phyloP scores from a whole-genome alignment of 2,797 vertebrate species.

The Dermochelys coriacea region DNA sequence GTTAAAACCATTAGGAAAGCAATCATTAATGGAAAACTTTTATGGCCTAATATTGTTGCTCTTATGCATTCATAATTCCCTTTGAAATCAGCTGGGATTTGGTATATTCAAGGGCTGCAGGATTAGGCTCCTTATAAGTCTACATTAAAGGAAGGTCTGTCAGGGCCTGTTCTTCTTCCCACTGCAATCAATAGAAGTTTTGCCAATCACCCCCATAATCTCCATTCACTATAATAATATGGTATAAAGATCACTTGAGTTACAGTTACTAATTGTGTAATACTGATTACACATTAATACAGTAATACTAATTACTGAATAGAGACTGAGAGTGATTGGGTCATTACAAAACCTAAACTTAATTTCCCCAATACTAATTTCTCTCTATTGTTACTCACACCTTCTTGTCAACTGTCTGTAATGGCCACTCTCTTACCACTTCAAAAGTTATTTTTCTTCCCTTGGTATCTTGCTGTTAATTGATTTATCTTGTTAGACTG shows the following conservation, averaged over 20 bases:
- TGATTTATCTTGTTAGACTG: too few species aligned
- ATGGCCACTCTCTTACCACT: too few species aligned
- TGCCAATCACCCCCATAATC: not conserved
- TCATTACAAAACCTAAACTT: too few species aligned
- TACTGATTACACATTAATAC: too few species aligned
- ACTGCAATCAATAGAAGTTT: constrained; percentile 3
- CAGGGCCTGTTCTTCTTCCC: not conserved
- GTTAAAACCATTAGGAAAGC: not conserved
- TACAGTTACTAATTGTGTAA: not conserved
- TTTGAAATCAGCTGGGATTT: constrained; percentile 11
- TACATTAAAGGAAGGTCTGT: not conserved
- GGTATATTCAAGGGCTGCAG: constrained; percentile 29
- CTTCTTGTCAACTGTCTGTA: too few species aligned
- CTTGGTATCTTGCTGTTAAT: too few species aligned
- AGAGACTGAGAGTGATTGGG: too few species aligned
- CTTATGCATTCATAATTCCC: not conserved
- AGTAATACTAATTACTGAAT: too few species aligned
- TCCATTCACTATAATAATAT: not conserved
- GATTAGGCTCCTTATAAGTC: constrained; percentile 11
- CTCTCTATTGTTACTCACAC: too few species aligned
- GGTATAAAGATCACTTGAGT: not conserved
- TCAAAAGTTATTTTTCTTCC: too few species aligned
- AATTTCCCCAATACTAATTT: too few species aligned
- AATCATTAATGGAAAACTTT: not conserved
- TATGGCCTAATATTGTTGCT: not conserved